phyloP scores from a whole-genome alignment of 2,797 vertebrate species.

The Lutjanus argentimaculatus region DNA sequence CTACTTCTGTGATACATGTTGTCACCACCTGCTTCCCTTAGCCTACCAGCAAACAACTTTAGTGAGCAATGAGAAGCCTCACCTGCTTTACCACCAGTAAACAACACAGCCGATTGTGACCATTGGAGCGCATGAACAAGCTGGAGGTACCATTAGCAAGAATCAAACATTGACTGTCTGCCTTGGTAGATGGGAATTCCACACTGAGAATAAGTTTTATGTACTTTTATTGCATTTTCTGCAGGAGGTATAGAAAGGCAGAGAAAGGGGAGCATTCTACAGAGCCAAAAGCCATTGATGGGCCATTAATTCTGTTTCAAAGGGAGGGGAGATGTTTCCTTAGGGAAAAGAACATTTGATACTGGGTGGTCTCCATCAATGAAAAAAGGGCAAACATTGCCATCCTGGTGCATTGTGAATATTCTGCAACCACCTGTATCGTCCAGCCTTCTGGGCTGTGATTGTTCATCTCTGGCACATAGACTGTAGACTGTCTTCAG shows the following conservation, averaged over 20 bases:
- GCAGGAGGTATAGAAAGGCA: neutral
- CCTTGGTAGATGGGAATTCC: neutral
- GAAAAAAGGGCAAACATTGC: neutral
- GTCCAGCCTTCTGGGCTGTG: neutral
- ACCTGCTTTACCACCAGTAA: constrained; percentile 4
- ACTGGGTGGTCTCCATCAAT: constrained; percentile 1
- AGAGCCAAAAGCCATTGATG: neutral
- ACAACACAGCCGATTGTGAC: no score
- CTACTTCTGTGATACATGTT: constrained; percentile 12
- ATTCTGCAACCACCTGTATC: neutral
- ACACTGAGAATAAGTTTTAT: neutral
- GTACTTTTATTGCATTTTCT: neutral
- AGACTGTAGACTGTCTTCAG: constrained; percentile 3
- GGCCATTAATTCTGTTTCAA: constrained; percentile 14
- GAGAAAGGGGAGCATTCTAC: neutral
- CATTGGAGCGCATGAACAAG: neutral
- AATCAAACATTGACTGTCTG: neutral
- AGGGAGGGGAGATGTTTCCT: neutral
- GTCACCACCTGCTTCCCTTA: constrained; percentile 28
- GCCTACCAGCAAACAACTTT: constrained; percentile 13
- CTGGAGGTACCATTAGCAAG: neutral
- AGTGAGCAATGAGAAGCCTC: neutral
- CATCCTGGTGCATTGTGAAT: neutral
- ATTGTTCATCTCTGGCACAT: neutral
- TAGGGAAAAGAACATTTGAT: constrained; percentile 10